These are phyloP conservation scores for Mythimna pallens DNA, from an alignment of 2,888 invertebrate species.

Conservation along the genomic window DNA sequence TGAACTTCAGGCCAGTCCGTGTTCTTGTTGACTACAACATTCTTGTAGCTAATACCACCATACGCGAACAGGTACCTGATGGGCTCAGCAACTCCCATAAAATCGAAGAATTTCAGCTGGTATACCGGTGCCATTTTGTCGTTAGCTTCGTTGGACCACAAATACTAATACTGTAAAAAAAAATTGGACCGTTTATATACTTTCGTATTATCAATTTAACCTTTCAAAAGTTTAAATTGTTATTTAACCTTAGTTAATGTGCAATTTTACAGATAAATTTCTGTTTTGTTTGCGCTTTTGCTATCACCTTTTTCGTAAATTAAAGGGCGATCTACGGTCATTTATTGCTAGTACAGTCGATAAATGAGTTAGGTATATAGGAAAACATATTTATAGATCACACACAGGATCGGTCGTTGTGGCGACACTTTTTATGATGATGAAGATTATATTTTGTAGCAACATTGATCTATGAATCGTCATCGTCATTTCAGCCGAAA, in stretches of 20 bases:
- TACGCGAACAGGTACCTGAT: conserved; percentile 72
- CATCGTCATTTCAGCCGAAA: too few species aligned
- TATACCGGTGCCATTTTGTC: conserved; percentile 68
- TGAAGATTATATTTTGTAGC: too few species aligned
- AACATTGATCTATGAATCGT: too few species aligned
- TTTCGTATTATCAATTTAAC: conserved; percentile 42
- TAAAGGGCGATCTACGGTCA: conserved; percentile 7
- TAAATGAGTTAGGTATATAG: not conserved
- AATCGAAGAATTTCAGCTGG: conserved; percentile 72
- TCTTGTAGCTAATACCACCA: conserved; percentile 71
- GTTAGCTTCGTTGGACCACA: conserved; percentile 23
- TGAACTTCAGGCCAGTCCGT: conserved; percentile 40
- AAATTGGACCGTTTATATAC: conserved; percentile 38
- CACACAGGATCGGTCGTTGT: too few species aligned
- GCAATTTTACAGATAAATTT: conserved; percentile 19
- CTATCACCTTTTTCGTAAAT: conserved; percentile 10
- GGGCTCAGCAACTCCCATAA: conserved; percentile 72
- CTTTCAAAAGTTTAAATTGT: conserved; percentile 29
- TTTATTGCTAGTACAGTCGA: not conserved
- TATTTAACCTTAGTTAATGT: conserved; percentile 24
- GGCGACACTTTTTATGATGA: too few species aligned
- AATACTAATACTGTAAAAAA: conserved; percentile 26
- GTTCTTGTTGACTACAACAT: conserved; percentile 53
- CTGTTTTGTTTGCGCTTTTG: conserved; percentile 15
- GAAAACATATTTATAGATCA: not conserved